phyloP scores from a whole-genome alignment of 2,888 invertebrate genomes.

The Lycia hirtaria region DNA sequence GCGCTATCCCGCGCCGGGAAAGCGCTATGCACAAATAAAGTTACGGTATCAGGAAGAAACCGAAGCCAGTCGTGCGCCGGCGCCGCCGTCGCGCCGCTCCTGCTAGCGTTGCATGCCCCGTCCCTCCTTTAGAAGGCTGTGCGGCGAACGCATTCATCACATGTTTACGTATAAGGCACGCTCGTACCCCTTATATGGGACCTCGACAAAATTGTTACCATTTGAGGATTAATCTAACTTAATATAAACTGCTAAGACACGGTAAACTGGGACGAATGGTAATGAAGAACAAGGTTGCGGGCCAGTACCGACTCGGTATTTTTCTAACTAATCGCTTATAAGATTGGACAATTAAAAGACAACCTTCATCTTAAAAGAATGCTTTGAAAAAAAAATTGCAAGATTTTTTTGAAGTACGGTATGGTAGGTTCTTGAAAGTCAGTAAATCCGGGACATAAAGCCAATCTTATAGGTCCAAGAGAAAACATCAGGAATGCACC shows the following conservation, averaged over 20 bases:
- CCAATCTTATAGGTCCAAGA: slow-evolving; percentile 11
- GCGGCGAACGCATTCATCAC: slow-evolving; percentile 77
- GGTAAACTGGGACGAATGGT: slow-evolving; percentile 52
- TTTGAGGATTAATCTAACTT: slow-evolving; percentile 69
- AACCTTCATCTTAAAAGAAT: too few relatives aligned
- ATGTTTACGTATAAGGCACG: slow-evolving; percentile 80
- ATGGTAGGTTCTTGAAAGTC: not conserved
- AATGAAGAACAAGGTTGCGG: slow-evolving; percentile 19
- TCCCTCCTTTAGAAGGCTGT: slow-evolving; percentile 56
- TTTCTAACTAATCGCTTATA: not conserved
- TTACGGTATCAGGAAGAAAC: slow-evolving; percentile 71
- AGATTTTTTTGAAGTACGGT: not conserved
- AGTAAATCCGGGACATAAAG: slow-evolving; percentile 3
- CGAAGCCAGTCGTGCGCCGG: slow-evolving; percentile 61
- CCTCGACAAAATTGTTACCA: slow-evolving; percentile 69
- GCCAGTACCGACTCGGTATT: not conserved
- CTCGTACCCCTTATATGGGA: slow-evolving; percentile 65
- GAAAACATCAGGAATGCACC: slow-evolving; percentile 37
- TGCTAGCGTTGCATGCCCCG: slow-evolving; percentile 20
- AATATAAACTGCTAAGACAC: slow-evolving; percentile 49
- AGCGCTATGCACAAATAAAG: slow-evolving; percentile 82
- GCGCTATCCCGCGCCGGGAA: slow-evolving; percentile 74
- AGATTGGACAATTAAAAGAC: not conserved
- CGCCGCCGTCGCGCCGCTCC: slow-evolving; percentile 51
- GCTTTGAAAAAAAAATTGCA: too few relatives aligned